Conservation (phyloP, 2,113 vertebrate species). For the Carlito syrichta region DNA sequence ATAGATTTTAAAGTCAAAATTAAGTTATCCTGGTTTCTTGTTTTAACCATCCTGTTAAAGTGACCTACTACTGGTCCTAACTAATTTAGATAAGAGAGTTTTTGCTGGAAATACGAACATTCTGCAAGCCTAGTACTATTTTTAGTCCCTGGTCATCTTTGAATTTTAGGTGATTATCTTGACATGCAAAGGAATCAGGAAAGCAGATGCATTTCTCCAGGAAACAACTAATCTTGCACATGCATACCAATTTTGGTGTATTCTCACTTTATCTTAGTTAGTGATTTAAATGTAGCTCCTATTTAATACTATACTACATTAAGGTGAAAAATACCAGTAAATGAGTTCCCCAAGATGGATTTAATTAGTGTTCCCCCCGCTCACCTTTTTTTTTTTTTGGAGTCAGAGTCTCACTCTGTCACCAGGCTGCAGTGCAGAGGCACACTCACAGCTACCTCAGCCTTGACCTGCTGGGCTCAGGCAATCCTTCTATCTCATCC, state of each 20-base stretch:
- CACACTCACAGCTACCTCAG: too few species aligned
- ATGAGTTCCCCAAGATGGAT: neutral
- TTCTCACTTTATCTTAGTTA: neutral
- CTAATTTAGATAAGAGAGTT: neutral
- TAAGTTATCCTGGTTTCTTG: neutral
- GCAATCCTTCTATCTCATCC: too few species aligned
- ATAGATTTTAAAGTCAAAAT: constrained; percentile 20
- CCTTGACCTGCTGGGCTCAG: too few species aligned
- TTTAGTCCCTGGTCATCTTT: neutral
- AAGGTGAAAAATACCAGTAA: neutral
- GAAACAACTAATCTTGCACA: constrained; percentile 8
- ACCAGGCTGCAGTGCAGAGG: too few species aligned
- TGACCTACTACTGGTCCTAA: neutral
- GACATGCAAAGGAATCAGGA: constrained; percentile 21
- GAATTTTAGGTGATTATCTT: neutral
- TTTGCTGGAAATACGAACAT: neutral
- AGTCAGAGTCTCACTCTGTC: too few species aligned
- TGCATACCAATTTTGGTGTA: neutral
- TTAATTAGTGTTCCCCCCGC: too few species aligned
- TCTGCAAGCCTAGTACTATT: neutral
- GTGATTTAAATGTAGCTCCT: neutral
- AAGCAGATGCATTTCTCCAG: constrained; percentile 17
- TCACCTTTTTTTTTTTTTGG: too few species aligned
- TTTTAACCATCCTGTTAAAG: neutral
- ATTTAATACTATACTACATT: neutral